These are phyloP conservation scores for Brevimyrus niger DNA, from an alignment of 2,113 vertebrate species.

Conservation along the genomic window DNA sequence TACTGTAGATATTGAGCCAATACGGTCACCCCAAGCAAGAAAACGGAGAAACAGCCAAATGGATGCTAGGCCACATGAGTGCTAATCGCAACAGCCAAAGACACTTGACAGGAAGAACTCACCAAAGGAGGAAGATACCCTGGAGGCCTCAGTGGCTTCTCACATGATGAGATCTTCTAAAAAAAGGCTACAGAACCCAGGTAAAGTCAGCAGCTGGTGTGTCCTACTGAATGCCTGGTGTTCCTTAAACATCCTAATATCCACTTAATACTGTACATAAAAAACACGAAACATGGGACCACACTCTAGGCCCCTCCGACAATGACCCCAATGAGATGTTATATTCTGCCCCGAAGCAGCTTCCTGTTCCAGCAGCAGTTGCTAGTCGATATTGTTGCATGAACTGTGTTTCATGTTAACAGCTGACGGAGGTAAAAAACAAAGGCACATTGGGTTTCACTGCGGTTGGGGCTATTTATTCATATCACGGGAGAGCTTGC, in stretches of 20 bases:
- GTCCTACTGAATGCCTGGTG: background rate
- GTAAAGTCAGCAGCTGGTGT: background rate
- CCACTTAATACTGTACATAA: background rate
- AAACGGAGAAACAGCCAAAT: background rate
- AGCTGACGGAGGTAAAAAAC: background rate
- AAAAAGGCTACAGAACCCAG: background rate
- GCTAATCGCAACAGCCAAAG: background rate
- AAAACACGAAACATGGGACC: background rate
- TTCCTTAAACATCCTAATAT: background rate
- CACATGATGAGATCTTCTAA: background rate
- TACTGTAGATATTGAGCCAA: background rate
- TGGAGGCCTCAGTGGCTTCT: background rate
- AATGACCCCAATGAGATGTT: background rate
- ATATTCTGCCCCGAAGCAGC: background rate
- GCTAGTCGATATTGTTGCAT: background rate
- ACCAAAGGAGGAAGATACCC: background rate
- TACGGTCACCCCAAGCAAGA: background rate
- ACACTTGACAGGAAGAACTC: background rate
- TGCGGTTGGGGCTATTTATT: too few species aligned
- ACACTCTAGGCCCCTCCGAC: background rate
- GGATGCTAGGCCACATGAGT: background rate
- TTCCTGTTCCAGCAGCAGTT: background rate
- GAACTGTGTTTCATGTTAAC: background rate
- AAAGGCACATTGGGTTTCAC: background rate
- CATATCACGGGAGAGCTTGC: background rate